Evolutionary conservation across 2,113 vertebrate genomes (phyloP).

Genomic region (Geococcyx californianus): DNA sequence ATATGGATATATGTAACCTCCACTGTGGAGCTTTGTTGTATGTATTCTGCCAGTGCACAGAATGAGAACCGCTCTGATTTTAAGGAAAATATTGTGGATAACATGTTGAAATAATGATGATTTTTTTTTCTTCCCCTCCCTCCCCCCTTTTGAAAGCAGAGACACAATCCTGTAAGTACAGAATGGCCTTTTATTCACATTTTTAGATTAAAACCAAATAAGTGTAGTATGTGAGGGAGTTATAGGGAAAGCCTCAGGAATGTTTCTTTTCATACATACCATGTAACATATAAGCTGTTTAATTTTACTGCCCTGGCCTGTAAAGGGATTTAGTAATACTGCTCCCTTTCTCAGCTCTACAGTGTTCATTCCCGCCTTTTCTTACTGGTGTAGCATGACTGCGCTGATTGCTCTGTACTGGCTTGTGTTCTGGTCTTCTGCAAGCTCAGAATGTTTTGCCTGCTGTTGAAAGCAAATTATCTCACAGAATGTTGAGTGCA

Average conservation of each 20-base stretch:
- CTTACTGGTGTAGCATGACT: background rate
- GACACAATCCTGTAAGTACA: slow-evolving; percentile 82
- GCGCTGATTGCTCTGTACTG: background rate
- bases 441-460: background rate
- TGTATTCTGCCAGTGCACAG: no score
- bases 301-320: background rate
- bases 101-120: background rate
- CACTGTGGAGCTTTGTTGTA: background rate
- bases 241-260: background rate
- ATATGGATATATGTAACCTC: background rate
- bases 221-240: background rate
- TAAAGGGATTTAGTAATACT: background rate
- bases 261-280: background rate
- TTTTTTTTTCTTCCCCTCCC: no score
- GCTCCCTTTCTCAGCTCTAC: background rate
- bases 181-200: slow-evolving; percentile 54
- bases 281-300: background rate
- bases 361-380: background rate
- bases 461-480: background rate
- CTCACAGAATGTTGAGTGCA: background rate
- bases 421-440: background rate
- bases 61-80: background rate
- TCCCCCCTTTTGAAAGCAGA: slow-evolving; percentile 76
- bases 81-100: background rate
- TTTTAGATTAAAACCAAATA: background rate